Evolutionary conservation across 2,113 vertebrate species (phyloP).

Genomic region (Speoplatyrhinus poulsoni): DNA sequence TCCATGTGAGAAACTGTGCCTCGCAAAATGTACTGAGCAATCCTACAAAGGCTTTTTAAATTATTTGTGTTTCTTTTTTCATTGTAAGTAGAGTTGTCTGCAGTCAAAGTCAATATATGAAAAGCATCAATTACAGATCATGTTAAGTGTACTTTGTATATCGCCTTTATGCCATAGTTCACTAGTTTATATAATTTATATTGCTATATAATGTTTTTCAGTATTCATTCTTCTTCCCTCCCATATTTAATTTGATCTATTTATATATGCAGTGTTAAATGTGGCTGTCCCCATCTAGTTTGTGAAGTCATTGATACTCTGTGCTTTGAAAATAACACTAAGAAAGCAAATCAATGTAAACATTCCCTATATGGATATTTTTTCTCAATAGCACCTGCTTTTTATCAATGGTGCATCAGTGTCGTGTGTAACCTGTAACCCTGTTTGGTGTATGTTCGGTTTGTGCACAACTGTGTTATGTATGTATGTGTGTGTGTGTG

Average conservation of each 20-base stretch:
- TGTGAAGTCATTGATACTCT: conserved; percentile 60
- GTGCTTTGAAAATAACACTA: conserved; percentile 53
- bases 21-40: conserved; percentile 65
- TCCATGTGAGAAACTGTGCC: conserved; percentile 73
- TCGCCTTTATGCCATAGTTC: conserved; percentile 61
- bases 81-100: conserved; percentile 52
- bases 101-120: conserved; percentile 48
- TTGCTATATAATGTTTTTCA: conserved; percentile 78
- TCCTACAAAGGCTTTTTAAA: conserved; percentile 69
- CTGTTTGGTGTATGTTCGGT: conserved; percentile 11
- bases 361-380: conserved; percentile 72
- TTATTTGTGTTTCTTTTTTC: conserved; percentile 55
- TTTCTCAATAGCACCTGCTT: conserved; percentile 51
- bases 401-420: conserved; percentile 45
- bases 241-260: conserved; percentile 82
- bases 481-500: conserved; percentile 33
- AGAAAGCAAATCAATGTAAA: conserved; percentile 55
- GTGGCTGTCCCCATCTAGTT: conserved; percentile 43
- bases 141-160: conserved; percentile 66
- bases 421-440: conserved; percentile 31
- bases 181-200: conserved; percentile 75
- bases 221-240: conserved; percentile 70
- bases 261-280: conserved; percentile 81
- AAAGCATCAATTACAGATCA: conserved; percentile 51
- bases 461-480: conserved; percentile 2